Conservation (phyloP, 2,797 vertebrate genomes). For the Neosilurus hyrtlii region DNA sequence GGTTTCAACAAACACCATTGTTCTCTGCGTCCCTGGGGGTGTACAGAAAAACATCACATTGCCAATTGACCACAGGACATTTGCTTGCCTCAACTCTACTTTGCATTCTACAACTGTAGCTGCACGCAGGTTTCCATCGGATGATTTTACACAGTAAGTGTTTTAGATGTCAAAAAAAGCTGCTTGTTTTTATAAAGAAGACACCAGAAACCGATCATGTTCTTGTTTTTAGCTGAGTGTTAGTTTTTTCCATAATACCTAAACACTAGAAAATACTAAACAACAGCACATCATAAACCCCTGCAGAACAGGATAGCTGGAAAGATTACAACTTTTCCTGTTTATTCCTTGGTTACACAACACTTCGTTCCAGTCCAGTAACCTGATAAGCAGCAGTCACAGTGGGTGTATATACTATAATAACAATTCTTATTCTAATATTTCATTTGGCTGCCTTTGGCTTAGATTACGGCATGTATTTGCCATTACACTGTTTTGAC, state of each 20-base stretch:
- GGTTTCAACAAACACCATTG: slow-evolving; percentile 94
- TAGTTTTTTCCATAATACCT: not conserved
- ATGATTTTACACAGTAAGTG: not conserved
- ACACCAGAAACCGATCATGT: too few species aligned
- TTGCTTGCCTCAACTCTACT: not conserved
- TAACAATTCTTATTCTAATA: too few species aligned
- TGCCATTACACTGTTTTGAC: too few species aligned
- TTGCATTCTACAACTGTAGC: slow-evolving; percentile 5
- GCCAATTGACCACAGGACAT: not conserved
- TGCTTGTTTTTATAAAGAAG: not conserved
- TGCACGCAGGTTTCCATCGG: not conserved
- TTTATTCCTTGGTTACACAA: not conserved
- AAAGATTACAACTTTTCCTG: not conserved
- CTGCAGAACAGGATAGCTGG: not conserved
- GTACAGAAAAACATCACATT: not conserved
- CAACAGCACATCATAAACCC: not conserved
- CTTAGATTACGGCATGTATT: too few species aligned
- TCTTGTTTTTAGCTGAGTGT: too few species aligned
- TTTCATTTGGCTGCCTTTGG: too few species aligned
- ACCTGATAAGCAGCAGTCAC: too few species aligned
- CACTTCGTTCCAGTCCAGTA: not conserved
- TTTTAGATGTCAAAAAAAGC: not conserved
- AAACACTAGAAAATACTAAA: not conserved
- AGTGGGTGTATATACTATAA: too few species aligned
- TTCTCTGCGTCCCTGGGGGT: slow-evolving; percentile 78